These are phyloP conservation scores for Pollenia labialis DNA, from an alignment of 2,888 invertebrate species.

Conservation along the genomic window DNA sequence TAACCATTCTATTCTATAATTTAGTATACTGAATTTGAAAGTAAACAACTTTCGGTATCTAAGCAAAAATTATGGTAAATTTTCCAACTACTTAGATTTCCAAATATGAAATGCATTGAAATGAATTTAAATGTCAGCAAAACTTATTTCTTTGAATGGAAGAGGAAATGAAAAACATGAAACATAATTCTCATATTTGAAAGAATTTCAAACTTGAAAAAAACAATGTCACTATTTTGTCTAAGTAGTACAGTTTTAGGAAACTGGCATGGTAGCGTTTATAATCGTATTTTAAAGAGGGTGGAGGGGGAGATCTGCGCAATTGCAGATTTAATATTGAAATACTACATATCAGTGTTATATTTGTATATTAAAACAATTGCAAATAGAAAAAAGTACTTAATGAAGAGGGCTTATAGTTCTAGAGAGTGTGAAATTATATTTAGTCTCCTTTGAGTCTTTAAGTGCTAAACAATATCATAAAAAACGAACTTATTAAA, in stretches of 20 bases:
- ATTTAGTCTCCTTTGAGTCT: constrained; percentile 54
- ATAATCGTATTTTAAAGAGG: constrained; percentile 31
- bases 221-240: constrained; percentile 29
- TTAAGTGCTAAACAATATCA: constrained; percentile 19
- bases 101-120: constrained; percentile 31
- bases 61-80: constrained; percentile 41
- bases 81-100: neutral
- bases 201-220: constrained; percentile 37
- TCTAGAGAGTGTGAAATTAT: neutral
- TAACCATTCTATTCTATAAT: neutral
- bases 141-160: constrained; percentile 18
- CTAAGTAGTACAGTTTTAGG: neutral
- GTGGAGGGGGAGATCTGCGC: constrained; percentile 18
- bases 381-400: neutral
- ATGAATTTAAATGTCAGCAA: constrained; percentile 49
- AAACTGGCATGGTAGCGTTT: constrained; percentile 14
- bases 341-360: constrained; percentile 53
- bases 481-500: neutral
- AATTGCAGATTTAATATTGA: constrained; percentile 13
- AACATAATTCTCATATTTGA: constrained; percentile 34
- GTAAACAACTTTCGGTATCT: constrained; percentile 63
- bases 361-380: constrained; percentile 40
- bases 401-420: neutral
- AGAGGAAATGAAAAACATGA: neutral
- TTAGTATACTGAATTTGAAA: constrained; percentile 10